Conservation (phyloP, 1,140 invertebrate species). For the Zaprionus africanus region DNA sequence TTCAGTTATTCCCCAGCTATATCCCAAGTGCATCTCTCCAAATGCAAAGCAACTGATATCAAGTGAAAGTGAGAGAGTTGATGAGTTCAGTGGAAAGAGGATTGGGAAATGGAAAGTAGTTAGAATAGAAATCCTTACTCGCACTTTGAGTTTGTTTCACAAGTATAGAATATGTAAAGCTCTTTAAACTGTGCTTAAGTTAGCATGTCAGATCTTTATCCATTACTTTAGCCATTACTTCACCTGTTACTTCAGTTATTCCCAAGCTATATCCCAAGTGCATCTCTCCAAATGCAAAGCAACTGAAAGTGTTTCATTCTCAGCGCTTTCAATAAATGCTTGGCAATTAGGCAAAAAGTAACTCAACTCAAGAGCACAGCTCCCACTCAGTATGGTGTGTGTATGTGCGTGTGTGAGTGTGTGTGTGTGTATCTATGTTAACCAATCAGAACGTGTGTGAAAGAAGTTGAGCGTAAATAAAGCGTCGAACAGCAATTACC, state of each 20-base stretch:
- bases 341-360: constrained; percentile 21
- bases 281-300: background rate
- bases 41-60: background rate
- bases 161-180: too few species aligned
- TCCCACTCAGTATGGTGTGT: background rate
- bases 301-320: background rate
- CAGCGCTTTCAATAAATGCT: constrained; percentile 20
- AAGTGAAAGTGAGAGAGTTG: too few species aligned
- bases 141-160: too few species aligned
- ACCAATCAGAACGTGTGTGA: constrained; percentile 32
- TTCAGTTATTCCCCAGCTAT: background rate
- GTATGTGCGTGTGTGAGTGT: background rate
- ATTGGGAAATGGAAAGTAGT: too few species aligned
- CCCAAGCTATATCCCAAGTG: background rate
- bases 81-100: too few species aligned
- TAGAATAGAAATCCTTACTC: too few species aligned
- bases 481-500: constrained; percentile 16
- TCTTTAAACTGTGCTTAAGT: too few species aligned
- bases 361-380: background rate
- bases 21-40: background rate
- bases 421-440: constrained; percentile 1
- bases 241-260: background rate
- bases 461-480: constrained; percentile 22
- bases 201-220: too few species aligned
- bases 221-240: too few species aligned